Evolutionary conservation across 2,888 invertebrate genomes (phyloP).

Genomic region (Leucozona laternaria): DNA sequence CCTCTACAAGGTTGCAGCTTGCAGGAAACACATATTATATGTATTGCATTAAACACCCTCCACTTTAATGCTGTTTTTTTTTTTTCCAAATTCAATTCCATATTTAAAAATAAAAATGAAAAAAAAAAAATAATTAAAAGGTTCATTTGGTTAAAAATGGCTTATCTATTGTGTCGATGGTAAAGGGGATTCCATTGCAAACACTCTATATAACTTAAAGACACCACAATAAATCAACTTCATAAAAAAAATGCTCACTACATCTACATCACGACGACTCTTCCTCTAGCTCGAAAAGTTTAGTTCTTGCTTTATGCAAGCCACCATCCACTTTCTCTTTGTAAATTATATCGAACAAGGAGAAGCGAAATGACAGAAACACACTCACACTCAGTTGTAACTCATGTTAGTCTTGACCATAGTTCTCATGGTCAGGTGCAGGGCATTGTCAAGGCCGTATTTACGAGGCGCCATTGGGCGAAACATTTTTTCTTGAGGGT

Average conservation of each 20-base stretch:
- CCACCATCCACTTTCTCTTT: constrained; percentile 6
- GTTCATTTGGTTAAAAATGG: constrained; percentile 5
- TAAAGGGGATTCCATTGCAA: neutral
- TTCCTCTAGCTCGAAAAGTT: neutral
- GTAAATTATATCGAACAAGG: neutral
- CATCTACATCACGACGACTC: constrained; percentile 4
- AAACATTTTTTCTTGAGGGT: neutral
- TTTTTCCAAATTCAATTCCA: neutral
- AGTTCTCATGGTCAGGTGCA: constrained; percentile 3
- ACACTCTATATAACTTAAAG: neutral
- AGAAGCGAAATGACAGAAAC: constrained; percentile 14
- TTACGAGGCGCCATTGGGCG: neutral
- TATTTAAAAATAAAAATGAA: neutral
- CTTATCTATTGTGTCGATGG: constrained; percentile 15
- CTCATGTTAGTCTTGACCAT: constrained; percentile 28
- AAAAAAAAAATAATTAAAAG: neutral
- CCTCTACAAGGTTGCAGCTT: neutral
- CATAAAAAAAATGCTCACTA: neutral
- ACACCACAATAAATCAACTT: constrained; percentile 18
- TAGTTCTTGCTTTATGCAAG: constrained; percentile 8
- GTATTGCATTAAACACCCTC: neutral
- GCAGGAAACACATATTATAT: neutral
- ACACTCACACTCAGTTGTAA: constrained; percentile 24
- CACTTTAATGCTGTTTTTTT: neutral
- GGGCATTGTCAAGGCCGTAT: constrained; percentile 13